These are phyloP conservation scores for Varanus komodoensis DNA, from an alignment of 2,113 vertebrate genomes.

Conservation along the genomic window DNA sequence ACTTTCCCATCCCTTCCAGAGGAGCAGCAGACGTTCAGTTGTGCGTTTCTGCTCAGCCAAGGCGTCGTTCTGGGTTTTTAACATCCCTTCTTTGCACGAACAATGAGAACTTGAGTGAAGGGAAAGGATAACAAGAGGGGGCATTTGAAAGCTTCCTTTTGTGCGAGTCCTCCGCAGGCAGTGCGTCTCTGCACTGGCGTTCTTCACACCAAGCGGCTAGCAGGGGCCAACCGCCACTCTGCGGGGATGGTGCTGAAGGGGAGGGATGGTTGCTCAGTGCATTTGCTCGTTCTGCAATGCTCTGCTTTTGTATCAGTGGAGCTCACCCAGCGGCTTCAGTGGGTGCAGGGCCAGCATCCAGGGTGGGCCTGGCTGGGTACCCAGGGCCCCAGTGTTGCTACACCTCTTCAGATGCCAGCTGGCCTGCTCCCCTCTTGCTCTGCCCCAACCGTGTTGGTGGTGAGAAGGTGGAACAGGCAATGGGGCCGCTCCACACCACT, in stretches of 20 bases:
- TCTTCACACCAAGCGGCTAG: not conserved
- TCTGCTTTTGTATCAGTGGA: not conserved
- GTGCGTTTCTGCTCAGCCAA: not conserved
- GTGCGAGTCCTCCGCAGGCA: too few species aligned
- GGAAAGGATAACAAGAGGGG: too few species aligned
- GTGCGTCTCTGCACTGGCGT: not conserved
- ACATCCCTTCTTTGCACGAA: not conserved
- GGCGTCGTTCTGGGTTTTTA: not conserved
- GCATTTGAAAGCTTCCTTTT: too few species aligned
- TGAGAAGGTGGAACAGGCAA: too few species aligned
- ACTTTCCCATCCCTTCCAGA: conserved; percentile 2
- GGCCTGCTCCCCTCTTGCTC: too few species aligned
- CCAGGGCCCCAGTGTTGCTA: too few species aligned
- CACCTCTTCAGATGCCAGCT: too few species aligned
- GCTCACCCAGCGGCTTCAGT: not conserved
- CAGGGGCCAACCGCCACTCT: not conserved
- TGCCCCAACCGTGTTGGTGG: too few species aligned
- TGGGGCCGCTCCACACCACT: too few species aligned
- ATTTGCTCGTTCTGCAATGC: not conserved
- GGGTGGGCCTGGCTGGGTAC: too few species aligned
- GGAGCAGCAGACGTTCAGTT: conserved; percentile 27
- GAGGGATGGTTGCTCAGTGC: too few species aligned
- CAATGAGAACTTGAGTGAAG: not conserved
- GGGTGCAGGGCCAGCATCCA: not conserved
- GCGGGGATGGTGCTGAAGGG: not conserved